Percentiles rank a stretch among this genome's conserved stretches.
phyloP scores from a whole-genome alignment of 2,113 vertebrate genomes.

The Ia io region DNA sequence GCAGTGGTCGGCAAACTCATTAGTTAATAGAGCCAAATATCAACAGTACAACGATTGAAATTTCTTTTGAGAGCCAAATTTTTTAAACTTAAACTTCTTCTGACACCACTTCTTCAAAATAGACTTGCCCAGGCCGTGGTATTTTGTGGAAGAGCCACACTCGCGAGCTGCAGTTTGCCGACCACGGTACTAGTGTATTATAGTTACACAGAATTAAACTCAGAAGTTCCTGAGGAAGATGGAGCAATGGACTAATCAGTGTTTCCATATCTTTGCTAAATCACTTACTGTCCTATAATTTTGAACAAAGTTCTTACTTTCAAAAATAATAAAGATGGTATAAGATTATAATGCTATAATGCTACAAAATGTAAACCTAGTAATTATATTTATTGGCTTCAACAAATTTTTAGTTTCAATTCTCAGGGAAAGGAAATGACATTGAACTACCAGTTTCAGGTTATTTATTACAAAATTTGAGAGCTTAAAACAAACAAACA shows the following conservation, averaged over 20 bases:
- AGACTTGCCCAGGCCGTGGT: too few species aligned
- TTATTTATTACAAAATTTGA: not conserved
- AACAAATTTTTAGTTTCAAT: not conserved
- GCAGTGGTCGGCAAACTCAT: too few species aligned
- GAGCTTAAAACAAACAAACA: not conserved
- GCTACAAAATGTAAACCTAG: not conserved
- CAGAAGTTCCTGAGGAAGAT: not conserved
- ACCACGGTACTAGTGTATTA: not conserved
- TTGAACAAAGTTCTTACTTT: not conserved
- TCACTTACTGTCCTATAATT: not conserved
- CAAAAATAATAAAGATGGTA: not conserved
- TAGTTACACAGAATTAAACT: not conserved
- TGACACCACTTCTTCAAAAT: too few species aligned
- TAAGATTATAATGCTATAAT: not conserved
- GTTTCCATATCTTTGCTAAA: not conserved
- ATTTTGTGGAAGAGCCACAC: too few species aligned
- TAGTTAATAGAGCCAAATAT: too few species aligned
- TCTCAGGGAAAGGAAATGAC: not conserved
- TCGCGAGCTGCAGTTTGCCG: too few species aligned
- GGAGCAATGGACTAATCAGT: not conserved
- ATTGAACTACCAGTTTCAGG: not conserved
- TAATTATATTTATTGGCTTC: not conserved
- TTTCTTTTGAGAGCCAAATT: too few species aligned
- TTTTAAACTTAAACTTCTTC: too few species aligned
- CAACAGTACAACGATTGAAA: too few species aligned